These are phyloP conservation scores for Aphelinus certus DNA, from an alignment of 1,140 invertebrate species.

Conservation along the genomic window DNA sequence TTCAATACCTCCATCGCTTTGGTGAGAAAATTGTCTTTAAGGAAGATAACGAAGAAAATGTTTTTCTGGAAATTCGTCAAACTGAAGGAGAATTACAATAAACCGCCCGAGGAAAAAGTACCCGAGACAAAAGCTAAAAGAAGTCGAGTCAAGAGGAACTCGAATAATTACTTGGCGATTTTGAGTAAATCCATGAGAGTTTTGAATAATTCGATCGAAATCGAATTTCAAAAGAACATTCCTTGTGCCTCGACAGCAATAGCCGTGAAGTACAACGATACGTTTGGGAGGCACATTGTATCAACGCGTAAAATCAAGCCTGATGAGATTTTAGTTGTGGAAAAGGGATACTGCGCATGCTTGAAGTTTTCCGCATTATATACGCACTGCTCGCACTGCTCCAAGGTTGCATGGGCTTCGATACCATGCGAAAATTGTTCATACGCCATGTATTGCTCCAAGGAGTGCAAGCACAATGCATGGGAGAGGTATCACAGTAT, in stretches of 20 bases:
- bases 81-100: slow-evolving; percentile 2
- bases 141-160: background rate
- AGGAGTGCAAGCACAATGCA: slow-evolving; percentile 72
- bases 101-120: background rate
- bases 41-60: background rate
- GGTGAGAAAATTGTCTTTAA: slow-evolving; percentile 1
- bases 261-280: slow-evolving; percentile 67
- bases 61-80: too few relatives aligned
- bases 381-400: slow-evolving; percentile 80
- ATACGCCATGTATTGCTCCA: slow-evolving; percentile 76
- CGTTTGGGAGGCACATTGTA: slow-evolving; percentile 73
- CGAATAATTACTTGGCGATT: background rate
- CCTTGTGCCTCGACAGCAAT: slow-evolving; percentile 70
- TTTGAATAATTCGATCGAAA: too few relatives aligned
- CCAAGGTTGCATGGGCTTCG: slow-evolving; percentile 69
- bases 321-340: slow-evolving; percentile 84
- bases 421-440: slow-evolving; percentile 75
- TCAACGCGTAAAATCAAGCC: slow-evolving; percentile 72
- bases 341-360: slow-evolving; percentile 78
- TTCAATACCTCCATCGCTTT: background rate
- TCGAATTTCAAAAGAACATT: slow-evolving; percentile 60
- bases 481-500: slow-evolving; percentile 74
- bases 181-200: too few relatives aligned
- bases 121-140: background rate
- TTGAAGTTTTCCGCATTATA: slow-evolving; percentile 69